A percentile compares a stretch with the other conserved stretches of the same genome.
These are phyloP conservation scores for Syngnathus typhle DNA, from an alignment of 2,113 vertebrate genomes.

Conservation along the genomic window DNA sequence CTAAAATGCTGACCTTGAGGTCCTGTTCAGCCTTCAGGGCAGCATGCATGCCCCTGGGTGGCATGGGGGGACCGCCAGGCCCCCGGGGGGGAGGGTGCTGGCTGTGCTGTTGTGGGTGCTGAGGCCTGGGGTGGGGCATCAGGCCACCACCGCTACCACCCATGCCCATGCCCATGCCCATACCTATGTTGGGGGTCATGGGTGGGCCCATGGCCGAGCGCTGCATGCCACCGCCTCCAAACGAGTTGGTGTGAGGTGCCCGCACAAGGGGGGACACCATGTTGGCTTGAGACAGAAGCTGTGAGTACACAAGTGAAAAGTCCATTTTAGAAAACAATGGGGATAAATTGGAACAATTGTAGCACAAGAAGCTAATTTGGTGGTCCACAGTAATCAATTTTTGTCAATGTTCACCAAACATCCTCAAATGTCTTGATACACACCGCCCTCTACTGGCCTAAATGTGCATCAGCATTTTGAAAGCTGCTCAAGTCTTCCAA, in stretches of 20 bases:
- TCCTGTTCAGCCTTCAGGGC: constrained; percentile 90
- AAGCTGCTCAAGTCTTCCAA: too few relatives aligned
- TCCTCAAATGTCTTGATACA: neutral
- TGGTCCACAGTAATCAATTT: too few relatives aligned
- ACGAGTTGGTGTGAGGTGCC: constrained; percentile 88
- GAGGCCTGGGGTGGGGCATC: constrained; percentile 87
- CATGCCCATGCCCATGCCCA: neutral
- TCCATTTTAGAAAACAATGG: neutral
- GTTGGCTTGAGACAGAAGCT: constrained; percentile 96
- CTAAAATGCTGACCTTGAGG: constrained; percentile 74
- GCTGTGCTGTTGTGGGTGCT: constrained; percentile 72
- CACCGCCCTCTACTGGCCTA: neutral
- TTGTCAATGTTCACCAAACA: neutral
- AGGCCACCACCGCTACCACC: constrained; percentile 80
- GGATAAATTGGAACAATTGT: too few relatives aligned
- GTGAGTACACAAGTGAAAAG: constrained; percentile 16
- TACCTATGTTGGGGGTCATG: constrained; percentile 76
- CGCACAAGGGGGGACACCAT: constrained; percentile 91
- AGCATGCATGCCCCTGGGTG: constrained; percentile 82
- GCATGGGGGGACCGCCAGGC: constrained; percentile 78
- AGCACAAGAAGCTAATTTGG: neutral
- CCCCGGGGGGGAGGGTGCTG: constrained; percentile 81
- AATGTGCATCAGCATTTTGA: neutral
- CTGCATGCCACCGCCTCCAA: constrained; percentile 78
- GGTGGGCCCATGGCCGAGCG: constrained; percentile 84